phyloP scores from a whole-genome alignment of 2,797 vertebrate species.

The Ceryle rudis region DNA sequence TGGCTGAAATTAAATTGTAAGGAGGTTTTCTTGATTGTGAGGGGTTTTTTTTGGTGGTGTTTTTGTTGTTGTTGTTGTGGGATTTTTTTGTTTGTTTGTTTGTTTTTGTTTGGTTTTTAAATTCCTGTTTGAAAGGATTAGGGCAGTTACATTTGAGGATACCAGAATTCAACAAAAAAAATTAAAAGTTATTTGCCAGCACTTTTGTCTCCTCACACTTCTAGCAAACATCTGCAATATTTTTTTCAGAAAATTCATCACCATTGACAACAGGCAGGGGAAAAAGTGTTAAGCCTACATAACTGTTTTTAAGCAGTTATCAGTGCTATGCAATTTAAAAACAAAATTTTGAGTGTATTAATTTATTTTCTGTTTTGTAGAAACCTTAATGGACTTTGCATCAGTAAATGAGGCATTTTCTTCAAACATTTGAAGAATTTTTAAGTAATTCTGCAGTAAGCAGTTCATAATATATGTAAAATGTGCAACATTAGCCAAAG shows the following conservation, averaged over 20 bases:
- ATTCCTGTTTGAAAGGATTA: not conserved
- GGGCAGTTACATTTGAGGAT: not conserved
- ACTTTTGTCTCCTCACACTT: not conserved
- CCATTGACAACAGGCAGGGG: not conserved
- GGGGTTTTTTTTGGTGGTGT: not conserved
- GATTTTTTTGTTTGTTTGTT: no score
- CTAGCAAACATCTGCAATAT: not conserved
- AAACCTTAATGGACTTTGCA: not conserved
- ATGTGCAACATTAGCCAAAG: not conserved
- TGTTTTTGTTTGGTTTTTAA: not conserved
- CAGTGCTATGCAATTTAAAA: not conserved
- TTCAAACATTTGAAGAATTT: not conserved
- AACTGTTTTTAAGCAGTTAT: not conserved
- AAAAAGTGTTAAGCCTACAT: not conserved
- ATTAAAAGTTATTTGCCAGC: not conserved
- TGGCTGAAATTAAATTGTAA: not conserved
- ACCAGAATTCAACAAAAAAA: not conserved
- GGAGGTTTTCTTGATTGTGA: accelerated
- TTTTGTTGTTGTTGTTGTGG: no score
- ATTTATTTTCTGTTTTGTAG: conserved; percentile 10
- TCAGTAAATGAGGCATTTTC: not conserved
- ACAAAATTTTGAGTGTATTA: not conserved
- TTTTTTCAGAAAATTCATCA: not conserved
- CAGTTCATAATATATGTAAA: not conserved
- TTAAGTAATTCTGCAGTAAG: not conserved